Conservation (phyloP, 2,797 vertebrate species). For the Tenualosa ilisha region DNA sequence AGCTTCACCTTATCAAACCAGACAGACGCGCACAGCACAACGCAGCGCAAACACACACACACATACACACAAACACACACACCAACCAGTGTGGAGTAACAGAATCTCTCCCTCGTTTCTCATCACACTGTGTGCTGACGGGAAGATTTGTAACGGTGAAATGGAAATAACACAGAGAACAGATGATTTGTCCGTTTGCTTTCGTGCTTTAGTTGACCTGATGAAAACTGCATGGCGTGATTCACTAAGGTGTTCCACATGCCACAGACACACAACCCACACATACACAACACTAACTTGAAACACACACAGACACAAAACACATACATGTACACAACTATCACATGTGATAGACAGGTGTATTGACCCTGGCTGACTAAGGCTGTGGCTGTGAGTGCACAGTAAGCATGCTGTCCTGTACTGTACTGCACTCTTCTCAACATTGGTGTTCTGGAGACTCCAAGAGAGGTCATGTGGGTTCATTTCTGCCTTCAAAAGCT, state of each 20-base stretch:
- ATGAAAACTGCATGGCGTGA: not conserved
- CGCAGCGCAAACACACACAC: not conserved
- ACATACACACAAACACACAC: not conserved
- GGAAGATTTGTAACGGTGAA: not conserved
- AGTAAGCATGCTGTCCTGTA: no score
- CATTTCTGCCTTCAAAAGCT: not conserved
- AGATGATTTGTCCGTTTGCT: not conserved
- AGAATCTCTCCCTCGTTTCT: not conserved
- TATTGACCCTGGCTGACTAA: no score
- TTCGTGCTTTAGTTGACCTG: not conserved
- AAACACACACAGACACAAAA: no score
- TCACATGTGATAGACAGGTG: no score
- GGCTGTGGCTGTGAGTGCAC: no score
- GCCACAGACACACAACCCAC: no score
- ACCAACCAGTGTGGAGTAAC: not conserved
- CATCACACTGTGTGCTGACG: not conserved
- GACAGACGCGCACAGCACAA: not conserved
- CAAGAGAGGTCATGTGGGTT: not conserved
- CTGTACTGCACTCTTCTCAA: not conserved
- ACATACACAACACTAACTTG: no score
- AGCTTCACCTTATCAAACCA: conserved; percentile 15
- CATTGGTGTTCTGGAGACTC: not conserved
- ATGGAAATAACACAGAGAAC: not conserved
- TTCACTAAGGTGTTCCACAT: no score
- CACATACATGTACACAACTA: no score